Evolutionary conservation across 2,797 vertebrate genomes (phyloP).

Genomic region (Trichosurus vulpecula): DNA sequence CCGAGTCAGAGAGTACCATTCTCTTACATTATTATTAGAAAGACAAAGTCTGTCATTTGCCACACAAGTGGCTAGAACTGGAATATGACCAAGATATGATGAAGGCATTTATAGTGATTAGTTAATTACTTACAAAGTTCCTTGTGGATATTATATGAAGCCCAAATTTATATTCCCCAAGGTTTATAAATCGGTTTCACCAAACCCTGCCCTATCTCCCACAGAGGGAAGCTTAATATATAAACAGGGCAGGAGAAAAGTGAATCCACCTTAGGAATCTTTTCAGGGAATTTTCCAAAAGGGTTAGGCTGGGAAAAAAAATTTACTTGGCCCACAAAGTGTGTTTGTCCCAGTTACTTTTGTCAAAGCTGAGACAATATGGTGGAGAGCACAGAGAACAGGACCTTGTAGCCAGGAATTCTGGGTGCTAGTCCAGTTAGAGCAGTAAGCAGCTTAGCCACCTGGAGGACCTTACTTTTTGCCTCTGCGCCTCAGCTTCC

Average conservation of each 20-base stretch:
- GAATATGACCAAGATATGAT: constrained; percentile 24
- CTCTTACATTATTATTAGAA: background rate
- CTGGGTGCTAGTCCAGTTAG: background rate
- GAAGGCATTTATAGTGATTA: constrained; percentile 44
- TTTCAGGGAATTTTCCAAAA: constrained; percentile 10
- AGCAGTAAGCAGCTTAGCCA: background rate
- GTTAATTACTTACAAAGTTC: constrained; percentile 45
- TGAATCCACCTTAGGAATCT: background rate
- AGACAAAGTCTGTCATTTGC: background rate
- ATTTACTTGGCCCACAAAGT: background rate
- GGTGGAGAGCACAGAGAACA: background rate
- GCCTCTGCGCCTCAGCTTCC: background rate
- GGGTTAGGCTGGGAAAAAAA: background rate
- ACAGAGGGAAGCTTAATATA: constrained; percentile 1
- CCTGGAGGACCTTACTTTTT: background rate
- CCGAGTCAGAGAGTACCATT: background rate
- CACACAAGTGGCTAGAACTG: background rate
- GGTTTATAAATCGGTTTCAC: background rate
- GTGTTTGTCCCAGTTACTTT: background rate
- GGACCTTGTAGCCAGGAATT: background rate
- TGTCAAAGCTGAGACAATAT: background rate
- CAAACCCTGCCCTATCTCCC: background rate
- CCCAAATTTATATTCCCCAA: constrained; percentile 1
- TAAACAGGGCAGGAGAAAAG: constrained; percentile 17
- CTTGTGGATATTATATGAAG: constrained; percentile 6